Conservation (phyloP, 1,140 invertebrate genomes). For the Bombus consobrinus region DNA sequence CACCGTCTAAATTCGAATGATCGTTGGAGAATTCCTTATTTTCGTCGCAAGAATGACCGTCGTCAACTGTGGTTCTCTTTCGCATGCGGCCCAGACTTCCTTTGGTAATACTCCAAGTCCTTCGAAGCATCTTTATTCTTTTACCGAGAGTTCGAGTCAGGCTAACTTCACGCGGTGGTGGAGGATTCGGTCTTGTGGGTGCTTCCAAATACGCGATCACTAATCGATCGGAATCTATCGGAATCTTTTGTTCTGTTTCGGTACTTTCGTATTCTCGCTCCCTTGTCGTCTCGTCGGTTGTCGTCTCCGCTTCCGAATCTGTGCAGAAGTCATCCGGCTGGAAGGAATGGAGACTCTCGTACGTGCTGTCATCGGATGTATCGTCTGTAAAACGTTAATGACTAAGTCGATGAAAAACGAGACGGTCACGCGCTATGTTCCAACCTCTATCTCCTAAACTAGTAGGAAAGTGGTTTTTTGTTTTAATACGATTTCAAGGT, state of each 20-base stretch:
- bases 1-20: conserved; percentile 41
- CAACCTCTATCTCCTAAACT: neutral
- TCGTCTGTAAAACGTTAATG: conserved; percentile 65
- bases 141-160: conserved; percentile 75
- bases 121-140: conserved; percentile 76
- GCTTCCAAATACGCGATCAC: conserved; percentile 58
- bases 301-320: conserved; percentile 69
- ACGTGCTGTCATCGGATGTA: conserved; percentile 78
- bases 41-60: conserved; percentile 52
- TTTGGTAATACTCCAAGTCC: conserved; percentile 81
- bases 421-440: neutral
- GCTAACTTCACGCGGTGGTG: conserved; percentile 76
- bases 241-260: neutral
- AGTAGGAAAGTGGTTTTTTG: neutral
- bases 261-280: neutral
- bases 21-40: conserved; percentile 62
- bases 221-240: conserved; percentile 6
- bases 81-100: conserved; percentile 77
- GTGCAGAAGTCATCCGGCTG: conserved; percentile 73
- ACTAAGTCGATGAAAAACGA: neutral
- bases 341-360: conserved; percentile 76
- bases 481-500: neutral
- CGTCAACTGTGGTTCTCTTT: conserved; percentile 65
- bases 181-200: conserved; percentile 75
- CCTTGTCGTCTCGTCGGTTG: neutral